Percentiles rank a stretch among this genome's conserved stretches.
phyloP scores from a whole-genome alignment of 2,888 invertebrate species.

The Spatulosminthurus flaviceps region DNA sequence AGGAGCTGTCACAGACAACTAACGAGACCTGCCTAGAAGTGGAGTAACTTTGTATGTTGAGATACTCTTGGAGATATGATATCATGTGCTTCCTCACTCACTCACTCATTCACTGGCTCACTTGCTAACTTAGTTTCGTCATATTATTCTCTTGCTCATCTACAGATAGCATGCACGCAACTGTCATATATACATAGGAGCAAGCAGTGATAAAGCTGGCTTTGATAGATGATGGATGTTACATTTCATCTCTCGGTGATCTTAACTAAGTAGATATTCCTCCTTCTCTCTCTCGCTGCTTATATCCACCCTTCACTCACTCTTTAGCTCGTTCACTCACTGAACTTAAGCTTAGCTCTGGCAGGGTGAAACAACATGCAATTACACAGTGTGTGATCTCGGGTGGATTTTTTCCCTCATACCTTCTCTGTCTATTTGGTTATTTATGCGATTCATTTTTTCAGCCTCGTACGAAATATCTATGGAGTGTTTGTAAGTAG shows the following conservation, averaged over 20 bases:
- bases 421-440: background rate
- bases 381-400: conserved; percentile 40
- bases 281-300: background rate
- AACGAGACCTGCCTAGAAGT: conserved; percentile 29
- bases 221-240: conserved; percentile 36
- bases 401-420: conserved; percentile 11
- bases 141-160: no score
- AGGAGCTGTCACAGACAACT: conserved; percentile 39
- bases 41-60: conserved; percentile 27
- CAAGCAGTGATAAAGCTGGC: conserved; percentile 12
- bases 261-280: background rate
- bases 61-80: background rate
- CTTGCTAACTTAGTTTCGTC: background rate
- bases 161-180: no score
- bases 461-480: background rate
- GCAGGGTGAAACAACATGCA: conserved; percentile 3
- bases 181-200: background rate
- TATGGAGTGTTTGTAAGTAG: background rate
- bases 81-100: background rate
- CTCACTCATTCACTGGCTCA: background rate
- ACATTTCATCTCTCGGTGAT: conserved; percentile 37
- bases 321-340: background rate
- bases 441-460: background rate
- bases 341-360: background rate
- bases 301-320: background rate